Percentiles rank a stretch among this genome's conserved stretches.
Conservation (phyloP, 2,888 invertebrate species). For the Mimachlamys varia region DNA sequence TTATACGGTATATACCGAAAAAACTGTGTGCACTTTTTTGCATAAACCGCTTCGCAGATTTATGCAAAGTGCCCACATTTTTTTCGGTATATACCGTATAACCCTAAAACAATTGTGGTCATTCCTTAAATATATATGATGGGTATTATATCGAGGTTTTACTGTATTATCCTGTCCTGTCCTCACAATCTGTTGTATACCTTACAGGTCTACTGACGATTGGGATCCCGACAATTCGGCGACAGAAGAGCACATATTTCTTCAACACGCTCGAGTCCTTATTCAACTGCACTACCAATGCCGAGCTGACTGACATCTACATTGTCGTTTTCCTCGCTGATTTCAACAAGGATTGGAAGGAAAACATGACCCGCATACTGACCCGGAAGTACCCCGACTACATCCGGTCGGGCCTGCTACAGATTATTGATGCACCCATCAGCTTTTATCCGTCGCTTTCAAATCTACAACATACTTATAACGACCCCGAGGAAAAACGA, state of each 20-base stretch:
- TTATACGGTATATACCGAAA: too few species aligned
- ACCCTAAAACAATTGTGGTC: too few species aligned
- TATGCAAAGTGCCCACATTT: too few species aligned
- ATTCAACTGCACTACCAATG: conserved; percentile 72
- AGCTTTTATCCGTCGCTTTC: conserved; percentile 64
- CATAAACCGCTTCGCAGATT: too few species aligned
- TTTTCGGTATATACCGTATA: too few species aligned
- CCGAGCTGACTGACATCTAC: conserved; percentile 75
- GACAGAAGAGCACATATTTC: conserved; percentile 79
- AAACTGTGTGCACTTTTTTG: too few species aligned
- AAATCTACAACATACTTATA: conserved; percentile 70
- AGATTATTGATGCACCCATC: conserved; percentile 74
- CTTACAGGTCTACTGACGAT: conserved; percentile 79
- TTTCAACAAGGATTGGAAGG: conserved; percentile 70
- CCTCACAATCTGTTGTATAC: too few species aligned
- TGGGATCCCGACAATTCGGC: conserved; percentile 80
- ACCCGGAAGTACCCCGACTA: conserved; percentile 56
- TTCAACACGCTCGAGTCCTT: conserved; percentile 79
- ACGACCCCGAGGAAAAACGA: conserved; percentile 74
- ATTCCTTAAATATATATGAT: too few species aligned
- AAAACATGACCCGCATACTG: conserved; percentile 59
- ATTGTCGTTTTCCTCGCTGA: conserved; percentile 81
- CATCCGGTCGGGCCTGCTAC: conserved; percentile 72
- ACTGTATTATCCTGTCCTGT: too few species aligned
- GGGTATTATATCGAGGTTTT: background rate